These are phyloP conservation scores for Antedon mediterranea DNA, from an alignment of 53 echinoderm and acorn worm genomes.

Conservation along the genomic window DNA sequence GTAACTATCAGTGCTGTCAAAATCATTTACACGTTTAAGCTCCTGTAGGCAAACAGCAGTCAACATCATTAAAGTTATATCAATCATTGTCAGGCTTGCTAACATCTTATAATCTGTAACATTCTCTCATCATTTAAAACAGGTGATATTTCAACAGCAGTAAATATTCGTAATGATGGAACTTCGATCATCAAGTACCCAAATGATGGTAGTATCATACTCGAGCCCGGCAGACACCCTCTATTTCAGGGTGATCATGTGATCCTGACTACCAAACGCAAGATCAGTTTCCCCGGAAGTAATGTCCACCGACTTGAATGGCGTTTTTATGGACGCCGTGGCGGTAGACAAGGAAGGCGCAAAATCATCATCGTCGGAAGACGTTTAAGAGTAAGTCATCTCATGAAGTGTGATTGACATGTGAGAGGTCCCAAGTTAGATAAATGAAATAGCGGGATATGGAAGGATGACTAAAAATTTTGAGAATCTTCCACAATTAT, in stretches of 20 bases:
- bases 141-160: slow-evolving; percentile 43
- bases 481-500: too few species aligned
- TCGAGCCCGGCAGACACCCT: slow-evolving; percentile 56
- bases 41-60: not conserved
- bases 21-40: not conserved
- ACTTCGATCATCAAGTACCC: slow-evolving; percentile 51
- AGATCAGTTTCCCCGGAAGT: slow-evolving; percentile 61
- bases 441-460: too few species aligned
- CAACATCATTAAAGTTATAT: not conserved
- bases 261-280: slow-evolving; percentile 51
- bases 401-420: too few species aligned
- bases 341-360: slow-evolving; percentile 50
- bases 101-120: not conserved
- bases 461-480: too few species aligned
- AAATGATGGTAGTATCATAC: slow-evolving; percentile 40
- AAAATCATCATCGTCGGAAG: slow-evolving; percentile 69
- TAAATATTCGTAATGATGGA: slow-evolving; percentile 39
- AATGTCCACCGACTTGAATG: slow-evolving; percentile 76
- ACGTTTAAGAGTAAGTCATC: slow-evolving; percentile 61
- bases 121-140: not conserved
- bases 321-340: slow-evolving; percentile 62
- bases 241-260: slow-evolving; percentile 52
- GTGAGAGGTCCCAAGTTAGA: too few species aligned
- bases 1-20: too few species aligned
- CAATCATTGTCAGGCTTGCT: not conserved